Evolutionary conservation across 2,888 invertebrate species (phyloP), one percentile per base, ranked within the genome.

Genomic region (Sinohyriopsis cumingii): DNA sequence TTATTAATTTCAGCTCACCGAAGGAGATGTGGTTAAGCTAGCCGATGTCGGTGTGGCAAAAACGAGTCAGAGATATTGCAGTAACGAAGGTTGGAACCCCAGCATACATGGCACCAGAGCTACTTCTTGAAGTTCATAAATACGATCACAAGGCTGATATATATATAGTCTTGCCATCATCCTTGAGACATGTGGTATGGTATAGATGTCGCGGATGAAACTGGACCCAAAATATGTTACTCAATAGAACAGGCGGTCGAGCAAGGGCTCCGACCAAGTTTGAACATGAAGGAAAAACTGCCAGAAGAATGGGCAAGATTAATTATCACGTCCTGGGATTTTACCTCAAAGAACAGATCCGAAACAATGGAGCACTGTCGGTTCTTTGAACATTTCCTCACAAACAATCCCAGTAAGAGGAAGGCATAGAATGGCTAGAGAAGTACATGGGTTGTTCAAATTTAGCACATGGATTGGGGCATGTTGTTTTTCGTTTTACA

Each of bases 111-210:
- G 83, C 84, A 53, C 86, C 85, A 18, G 86, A 86, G 69, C 79
- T 86, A 18, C 77, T 85, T 1, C 67, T 77, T n/a, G 68, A 73
- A 24, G 75, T 57, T 25, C 73, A 72, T 18, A 68, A 71, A 20
- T 82, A 84, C 55, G 79, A 81, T 45, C 76, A 78, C 63, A 76
- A 79, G 33, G 75, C 82, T 12, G 86, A 86, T 63, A 82, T 85
- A n/a, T n/a, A 25, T 82, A 77, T 72, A 77, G 84, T 63, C 61
- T 81, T 28, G 68, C 79, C 6, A 68, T 84, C 25, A 79, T 25
- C 69, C 81, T 61, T 86, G 86, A 85, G 86, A 86, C 65, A 74
- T 86, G 76, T 86, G 86, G 86, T 86, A 82, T 65, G 86, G 86
- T 9, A 64, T 67, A 22, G 83, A 83, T 61, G 79, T 80, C 2